Percentiles rank a stretch among this genome's conserved stretches.
Conservation (phyloP, 2,797 vertebrate genomes). For the Sylvilagus floridanus region DNA sequence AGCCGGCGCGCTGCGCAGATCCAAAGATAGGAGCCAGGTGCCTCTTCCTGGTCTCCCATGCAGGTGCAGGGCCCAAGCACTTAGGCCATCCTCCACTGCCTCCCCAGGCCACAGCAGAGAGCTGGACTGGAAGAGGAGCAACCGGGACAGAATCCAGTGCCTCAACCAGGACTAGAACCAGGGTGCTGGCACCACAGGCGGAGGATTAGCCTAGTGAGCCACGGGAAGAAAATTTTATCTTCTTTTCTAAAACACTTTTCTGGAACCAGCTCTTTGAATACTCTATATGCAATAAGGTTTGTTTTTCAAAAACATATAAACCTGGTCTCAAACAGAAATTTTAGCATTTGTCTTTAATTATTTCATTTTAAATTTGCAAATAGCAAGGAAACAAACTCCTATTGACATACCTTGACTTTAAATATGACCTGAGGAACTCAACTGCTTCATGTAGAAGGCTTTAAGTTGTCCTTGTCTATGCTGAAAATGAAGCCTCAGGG, state of each 20-base stretch:
- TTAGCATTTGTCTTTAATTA: conserved; percentile 32
- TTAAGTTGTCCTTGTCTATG: neutral
- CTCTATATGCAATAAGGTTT: neutral
- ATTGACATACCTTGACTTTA: neutral
- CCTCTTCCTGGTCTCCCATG: no score
- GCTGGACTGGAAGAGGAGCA: no score
- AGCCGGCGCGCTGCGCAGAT: no score
- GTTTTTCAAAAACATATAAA: neutral
- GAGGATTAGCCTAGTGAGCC: no score
- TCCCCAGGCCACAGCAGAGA: no score
- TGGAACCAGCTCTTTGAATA: neutral
- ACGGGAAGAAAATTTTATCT: neutral
- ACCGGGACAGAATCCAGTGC: no score
- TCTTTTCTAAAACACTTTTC: conserved; percentile 10
- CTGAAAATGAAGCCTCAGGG: neutral
- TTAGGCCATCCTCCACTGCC: no score
- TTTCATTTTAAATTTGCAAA: conserved; percentile 22
- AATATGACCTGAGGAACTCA: neutral
- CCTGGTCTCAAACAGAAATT: neutral
- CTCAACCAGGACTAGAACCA: no score
- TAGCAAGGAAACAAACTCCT: neutral
- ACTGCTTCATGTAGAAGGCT: conserved; percentile 2
- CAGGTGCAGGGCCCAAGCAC: no score
- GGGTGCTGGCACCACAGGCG: no score
- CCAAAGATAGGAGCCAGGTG: no score